These are phyloP conservation scores for Natator depressus DNA, from an alignment of 2,113 vertebrate species.

Conservation along the genomic window DNA sequence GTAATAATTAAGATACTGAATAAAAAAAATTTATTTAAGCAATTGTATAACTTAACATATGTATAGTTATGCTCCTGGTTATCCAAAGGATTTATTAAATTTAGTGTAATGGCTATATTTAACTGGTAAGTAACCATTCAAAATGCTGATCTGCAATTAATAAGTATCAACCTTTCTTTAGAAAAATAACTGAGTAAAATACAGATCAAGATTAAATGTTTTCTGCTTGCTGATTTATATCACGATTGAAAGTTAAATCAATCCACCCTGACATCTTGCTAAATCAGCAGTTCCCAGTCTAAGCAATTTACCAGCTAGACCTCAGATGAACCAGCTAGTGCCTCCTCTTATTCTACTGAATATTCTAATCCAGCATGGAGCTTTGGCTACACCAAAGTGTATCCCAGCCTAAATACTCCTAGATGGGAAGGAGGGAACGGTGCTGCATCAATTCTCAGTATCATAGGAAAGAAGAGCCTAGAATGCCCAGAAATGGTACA, in stretches of 20 bases:
- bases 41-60: no score
- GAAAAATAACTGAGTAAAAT: slow-evolving; percentile 18
- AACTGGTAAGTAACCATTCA: no score
- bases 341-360: not conserved
- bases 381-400: not conserved
- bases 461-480: not conserved
- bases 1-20: no score
- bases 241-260: slow-evolving; percentile 52
- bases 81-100: no score
- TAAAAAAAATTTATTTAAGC: no score
- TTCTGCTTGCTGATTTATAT: slow-evolving; percentile 58
- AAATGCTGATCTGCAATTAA: not conserved
- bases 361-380: not conserved
- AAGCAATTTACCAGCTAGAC: not conserved
- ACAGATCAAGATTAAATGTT: slow-evolving; percentile 49
- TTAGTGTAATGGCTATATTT: no score
- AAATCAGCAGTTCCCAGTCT: not conserved
- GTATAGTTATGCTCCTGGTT: no score
- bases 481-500: not conserved
- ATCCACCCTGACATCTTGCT: not conserved
- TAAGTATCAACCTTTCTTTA: slow-evolving; percentile 12
- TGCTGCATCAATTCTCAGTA: not conserved
- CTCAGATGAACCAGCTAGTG: not conserved
- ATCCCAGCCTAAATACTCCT: not conserved
- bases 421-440: no score